Evolutionary conservation across 2,113 vertebrate species (phyloP).

Genomic region (Ibidorhyncha struthersii): DNA sequence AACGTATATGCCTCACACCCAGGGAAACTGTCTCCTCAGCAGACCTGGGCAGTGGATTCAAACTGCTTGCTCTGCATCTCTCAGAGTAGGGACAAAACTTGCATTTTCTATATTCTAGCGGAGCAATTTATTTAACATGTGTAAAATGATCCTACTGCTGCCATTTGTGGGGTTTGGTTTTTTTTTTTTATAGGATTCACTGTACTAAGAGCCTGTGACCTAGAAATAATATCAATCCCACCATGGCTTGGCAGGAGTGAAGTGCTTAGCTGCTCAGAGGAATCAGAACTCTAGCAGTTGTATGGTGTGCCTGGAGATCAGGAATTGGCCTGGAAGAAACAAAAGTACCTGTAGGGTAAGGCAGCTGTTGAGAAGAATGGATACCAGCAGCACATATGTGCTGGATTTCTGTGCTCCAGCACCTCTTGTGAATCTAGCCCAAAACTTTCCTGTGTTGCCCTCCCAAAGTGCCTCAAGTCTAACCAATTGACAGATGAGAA

Average conservation of each 20-base stretch:
- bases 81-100: not conserved
- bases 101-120: not conserved
- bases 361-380: not conserved
- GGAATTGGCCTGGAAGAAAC: not conserved
- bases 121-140: not conserved
- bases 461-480: not conserved
- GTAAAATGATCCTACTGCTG: not conserved
- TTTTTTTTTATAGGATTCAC: not conserved
- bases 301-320: not conserved
- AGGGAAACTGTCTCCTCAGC: conserved; percentile 3
- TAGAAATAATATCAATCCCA: not conserved
- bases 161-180: not conserved
- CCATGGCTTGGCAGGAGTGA: not conserved
- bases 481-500: not conserved
- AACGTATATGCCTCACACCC: not conserved
- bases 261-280: not conserved
- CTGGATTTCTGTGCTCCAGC: not conserved
- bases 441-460: not conserved
- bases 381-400: not conserved
- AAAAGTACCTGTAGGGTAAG: not conserved
- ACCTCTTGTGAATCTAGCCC: not conserved
- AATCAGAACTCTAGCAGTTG: not conserved
- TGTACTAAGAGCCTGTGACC: not conserved
- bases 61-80: not conserved
- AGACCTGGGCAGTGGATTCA: not conserved